A percentile compares a stretch with the other conserved stretches of the same genome.
phyloP scores from a whole-genome alignment of 2,888 invertebrate genomes.

The Syritta pipiens region DNA sequence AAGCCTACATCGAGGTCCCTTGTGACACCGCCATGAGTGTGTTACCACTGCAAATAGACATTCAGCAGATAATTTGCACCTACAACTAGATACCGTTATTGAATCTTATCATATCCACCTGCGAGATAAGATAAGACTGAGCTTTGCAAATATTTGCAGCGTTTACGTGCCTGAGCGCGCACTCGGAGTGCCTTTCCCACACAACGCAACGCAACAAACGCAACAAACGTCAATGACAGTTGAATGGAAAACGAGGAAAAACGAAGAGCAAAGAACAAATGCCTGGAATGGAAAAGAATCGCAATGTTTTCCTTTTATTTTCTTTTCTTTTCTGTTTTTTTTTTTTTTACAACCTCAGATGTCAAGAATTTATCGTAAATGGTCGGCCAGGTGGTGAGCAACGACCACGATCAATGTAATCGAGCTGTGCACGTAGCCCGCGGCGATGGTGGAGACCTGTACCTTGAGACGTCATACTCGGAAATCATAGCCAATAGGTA shows the following conservation, averaged over 20 bases:
- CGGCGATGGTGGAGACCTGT: constrained; percentile 24
- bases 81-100: no score
- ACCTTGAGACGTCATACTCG: constrained; percentile 58
- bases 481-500: constrained; percentile 45
- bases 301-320: constrained; percentile 12
- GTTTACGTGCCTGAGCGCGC: constrained; percentile 18
- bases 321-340: constrained; percentile 5
- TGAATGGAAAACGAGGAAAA: constrained; percentile 9
- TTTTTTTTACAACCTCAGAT: constrained; percentile 33
- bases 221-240: constrained; percentile 26
- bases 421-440: constrained; percentile 21
- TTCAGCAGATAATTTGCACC: no score
- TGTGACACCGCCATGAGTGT: constrained; percentile 13
- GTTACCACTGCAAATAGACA: constrained; percentile 33
- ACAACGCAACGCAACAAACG: not conserved
- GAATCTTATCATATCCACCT: constrained; percentile 13
- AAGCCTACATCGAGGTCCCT: not conserved
- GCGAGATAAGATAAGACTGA: constrained; percentile 43
- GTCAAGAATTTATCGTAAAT: constrained; percentile 53
- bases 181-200: constrained; percentile 33
- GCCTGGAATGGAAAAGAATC: constrained; percentile 16
- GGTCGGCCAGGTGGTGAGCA: constrained; percentile 59
- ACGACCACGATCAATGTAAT: constrained; percentile 45
- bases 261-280: constrained; percentile 2
- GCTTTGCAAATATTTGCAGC: constrained; percentile 33